Conservation (phyloP, 35 echinoderm and acorn worm genomes). For the Apostichopus parvimensis region DNA sequence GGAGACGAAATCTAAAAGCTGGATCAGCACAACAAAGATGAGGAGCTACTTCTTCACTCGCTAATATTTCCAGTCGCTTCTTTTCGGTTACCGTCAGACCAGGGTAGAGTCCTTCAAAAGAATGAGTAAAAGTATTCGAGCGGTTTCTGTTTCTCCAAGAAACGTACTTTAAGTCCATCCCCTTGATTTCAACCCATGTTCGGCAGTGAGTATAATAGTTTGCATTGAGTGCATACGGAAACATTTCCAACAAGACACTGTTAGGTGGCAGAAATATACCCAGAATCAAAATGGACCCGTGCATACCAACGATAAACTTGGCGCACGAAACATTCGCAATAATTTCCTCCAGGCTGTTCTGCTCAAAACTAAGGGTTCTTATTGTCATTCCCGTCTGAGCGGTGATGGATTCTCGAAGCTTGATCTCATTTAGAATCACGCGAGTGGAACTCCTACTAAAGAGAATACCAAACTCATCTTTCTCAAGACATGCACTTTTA, state of each 20-base stretch:
- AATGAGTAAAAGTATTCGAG: conserved; percentile 58
- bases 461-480: conserved; percentile 28
- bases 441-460: conserved; percentile 66
- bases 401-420: conserved; percentile 41
- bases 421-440: conserved; percentile 73
- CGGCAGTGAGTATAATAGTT: conserved; percentile 82
- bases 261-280: conserved; percentile 70
- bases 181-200: conserved; percentile 54
- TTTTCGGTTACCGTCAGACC: conserved; percentile 54
- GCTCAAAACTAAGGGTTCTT: conserved; percentile 61
- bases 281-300: conserved; percentile 71
- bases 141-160: conserved; percentile 74
- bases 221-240: conserved; percentile 84
- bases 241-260: conserved; percentile 73
- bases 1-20: conserved; percentile 72
- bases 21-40: conserved; percentile 89
- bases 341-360: conserved; percentile 28
- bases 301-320: conserved; percentile 58
- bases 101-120: conserved; percentile 30
- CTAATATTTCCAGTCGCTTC: conserved; percentile 62
- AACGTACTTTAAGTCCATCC: conserved; percentile 68
- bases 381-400: conserved; percentile 46
- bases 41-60: conserved; percentile 72
- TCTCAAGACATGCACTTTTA: too few species aligned
- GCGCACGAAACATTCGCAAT: conserved; percentile 54